Base-by-base conservation (phyloP, 2,797 vertebrate species). In the Hipposideros larvatus region DNA sequence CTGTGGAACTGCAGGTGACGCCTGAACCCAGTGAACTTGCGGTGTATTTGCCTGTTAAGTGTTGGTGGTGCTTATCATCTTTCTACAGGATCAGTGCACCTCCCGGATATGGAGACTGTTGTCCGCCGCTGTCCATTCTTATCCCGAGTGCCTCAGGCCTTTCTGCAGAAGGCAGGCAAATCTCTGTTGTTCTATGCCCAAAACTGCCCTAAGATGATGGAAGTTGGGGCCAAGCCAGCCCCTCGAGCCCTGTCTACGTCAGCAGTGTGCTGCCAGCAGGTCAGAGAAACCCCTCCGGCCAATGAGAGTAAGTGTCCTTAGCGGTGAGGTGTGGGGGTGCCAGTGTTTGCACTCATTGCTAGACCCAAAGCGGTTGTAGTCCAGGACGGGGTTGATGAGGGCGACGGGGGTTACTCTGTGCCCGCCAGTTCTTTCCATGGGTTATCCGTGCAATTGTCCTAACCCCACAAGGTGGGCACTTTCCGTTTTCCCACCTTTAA, bases 121-220 rank as follows among this genome's bases (percentile, higher is more conserved):
- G 98, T 99, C 48, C 99, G 99, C 24, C 99, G 99, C 94, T 99
- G 99, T 98, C 99, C 99, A 0, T 99, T 99, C 98, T 98, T 99
- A 98, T 99, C 99, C 79, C 99, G 99, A 1, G 99, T 99, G 86
- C 99, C 99, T 5, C 99, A 99, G 98, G 97, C 99, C 34, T 99
- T 99, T 97, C 98, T 99, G 96, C 99, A 99, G 98, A 99, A 99
- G 97, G 98, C 99, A 21, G 99, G 99, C 71, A 99, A 99, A 83
- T 99, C 99, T 14, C 97, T 99, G 98, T 98, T 99, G 22, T 98
- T 98, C 2, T 99, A 99, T 18, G 99, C 99, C 21, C 99, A 99
- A 98, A 99, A 98, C 95, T 99, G 99, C 96, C 99, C 99, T 1
- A 98, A 99, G 77, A 99, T 99, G 99, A 99, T 99, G 99, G 99